Evolutionary conservation across 92 coral and sea anemone species (phyloP), one percentile per base, ranked within the genome.

Genomic region (Blastomussa wellsi): DNA sequence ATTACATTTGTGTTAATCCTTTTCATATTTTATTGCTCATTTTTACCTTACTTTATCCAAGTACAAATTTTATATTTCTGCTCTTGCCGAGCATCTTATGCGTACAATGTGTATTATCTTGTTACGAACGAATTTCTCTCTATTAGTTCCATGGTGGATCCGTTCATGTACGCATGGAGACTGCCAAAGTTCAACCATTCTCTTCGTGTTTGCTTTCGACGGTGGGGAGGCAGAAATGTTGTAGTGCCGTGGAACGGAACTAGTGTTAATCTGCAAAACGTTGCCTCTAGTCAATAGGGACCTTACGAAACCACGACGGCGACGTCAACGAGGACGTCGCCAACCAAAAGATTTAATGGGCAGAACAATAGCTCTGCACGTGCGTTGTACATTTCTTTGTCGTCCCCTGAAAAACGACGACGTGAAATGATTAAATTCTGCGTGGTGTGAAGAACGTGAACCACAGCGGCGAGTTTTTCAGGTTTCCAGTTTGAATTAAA

Each of bases 141-240:
- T 5, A 33, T 83, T 20, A 83, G 81, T 29, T 74, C 81, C 26
- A 60, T 42, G 60, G 60, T 83, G 12, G 80, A 83, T 44, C 87
- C 87, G 5, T 74, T 83, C 72, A 57, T 83, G 87, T 83, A 83
- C 13, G 87, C 87, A 2, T 74, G 80, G 87, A 83, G 81, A 24
- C 53, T 83, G 59, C 80, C 87, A 33, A 74, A 35, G 70, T 83
- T 83, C 65, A 74, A 62, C 59, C 87, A 72, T 24, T 83, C 87
- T 31, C 39, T 83, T 24, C 81, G 80, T 17, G 4, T 26, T 53
- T 83, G 80, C n/a, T 83, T 83, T 44, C 87, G 64, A 60, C 47
- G 72, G 17, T 33, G 67, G 36, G 20, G 14, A 39, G 39, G 17
- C 33, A 47, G 80, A 74, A 73, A 83, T 83, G 87, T 13, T 14